Base-by-base conservation (phyloP, 2,888 invertebrate genomes). In the Papilio protenor region DNA sequence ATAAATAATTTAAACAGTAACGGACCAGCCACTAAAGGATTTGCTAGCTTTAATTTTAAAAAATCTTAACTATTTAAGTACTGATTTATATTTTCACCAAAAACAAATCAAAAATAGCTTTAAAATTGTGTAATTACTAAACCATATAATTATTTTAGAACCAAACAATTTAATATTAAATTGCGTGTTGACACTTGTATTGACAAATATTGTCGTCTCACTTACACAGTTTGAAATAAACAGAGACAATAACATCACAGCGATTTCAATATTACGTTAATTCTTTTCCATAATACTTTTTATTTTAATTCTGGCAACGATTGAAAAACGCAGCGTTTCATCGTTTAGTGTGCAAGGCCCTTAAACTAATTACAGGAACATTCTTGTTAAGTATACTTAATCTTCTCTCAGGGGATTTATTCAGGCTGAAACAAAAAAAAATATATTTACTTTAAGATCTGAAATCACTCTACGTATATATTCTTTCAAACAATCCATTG, bases 361-460 rank as follows among this genome's bases (percentile, higher is more conserved):
- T 79, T 82, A 69, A 75, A 79, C 81, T 82, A 84, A 81, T 85
- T 87, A 86, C 87, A 93, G 92, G 93, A 93, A 92, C 92, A 90
- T 90, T 87, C 86, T 84, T 80, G 84, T 92, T 91, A 91, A 90
- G 90, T 90, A 89, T 87, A 84, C 83, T 84, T 83, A 85, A 80
- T 79, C 71, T 77, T 79, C 73, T 47, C 57, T 78, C 40, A 75
- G 80, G 59, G 6, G 77, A 78, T 82, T 80, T 90, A 90, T 79
- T 86, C 89, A 69, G 90, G 88, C 93, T 93, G 92, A 2, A 92
- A 93, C 81, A 88, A 87, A 82, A 57, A 14, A 57, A 47, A 76
- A 12, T 21, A 21, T 11, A 1, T 2, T 23, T 23, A 57, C 12
- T n/a, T 55, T 55, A 3, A 33, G 33, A 33, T 33, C 33, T 33